A percentile compares a stretch with the other conserved stretches of the same genome.
These are phyloP conservation scores for Amitus sp. DNA, from an alignment of 2,888 invertebrate species.

Conservation along the genomic window DNA sequence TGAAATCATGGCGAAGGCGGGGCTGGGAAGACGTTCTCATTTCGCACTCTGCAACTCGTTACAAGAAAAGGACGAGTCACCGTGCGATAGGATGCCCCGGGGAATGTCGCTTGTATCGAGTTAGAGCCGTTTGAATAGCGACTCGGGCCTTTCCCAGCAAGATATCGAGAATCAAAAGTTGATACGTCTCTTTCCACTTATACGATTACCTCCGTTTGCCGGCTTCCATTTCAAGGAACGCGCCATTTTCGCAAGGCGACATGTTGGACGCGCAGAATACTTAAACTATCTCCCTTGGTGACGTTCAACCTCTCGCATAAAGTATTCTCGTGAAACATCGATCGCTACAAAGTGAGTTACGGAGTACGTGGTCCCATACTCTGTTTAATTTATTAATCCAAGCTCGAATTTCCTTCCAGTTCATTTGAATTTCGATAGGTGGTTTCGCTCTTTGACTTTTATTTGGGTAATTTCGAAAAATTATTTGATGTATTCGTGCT, in stretches of 20 bases:
- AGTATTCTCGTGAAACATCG: slow-evolving; percentile 58
- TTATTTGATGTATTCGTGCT: no score
- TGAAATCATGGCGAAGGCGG: slow-evolving; percentile 41
- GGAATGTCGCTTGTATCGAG: slow-evolving; percentile 63
- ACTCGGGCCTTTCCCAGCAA: slow-evolving; percentile 35
- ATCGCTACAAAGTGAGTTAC: slow-evolving; percentile 62
- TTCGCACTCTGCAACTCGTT: slow-evolving; percentile 9
- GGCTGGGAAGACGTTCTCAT: slow-evolving; percentile 14
- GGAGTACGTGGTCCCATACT: slow-evolving; percentile 49
- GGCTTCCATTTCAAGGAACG: slow-evolving; percentile 9
- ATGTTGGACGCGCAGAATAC: slow-evolving; percentile 55
- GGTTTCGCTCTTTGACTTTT: no score
- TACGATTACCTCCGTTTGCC: slow-evolving; percentile 53
- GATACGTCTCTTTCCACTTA: slow-evolving; percentile 51
- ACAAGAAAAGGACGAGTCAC: slow-evolving; percentile 11
- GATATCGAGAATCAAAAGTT: slow-evolving; percentile 57
- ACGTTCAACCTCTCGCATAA: slow-evolving; percentile 56
- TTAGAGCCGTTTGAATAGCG: slow-evolving; percentile 64
- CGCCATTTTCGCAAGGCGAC: slow-evolving; percentile 43
- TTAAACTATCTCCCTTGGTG: slow-evolving; percentile 49
- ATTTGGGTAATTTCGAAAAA: no score
- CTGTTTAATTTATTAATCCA: slow-evolving; percentile 16
- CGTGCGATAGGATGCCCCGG: slow-evolving; percentile 48
- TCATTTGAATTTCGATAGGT: no score
- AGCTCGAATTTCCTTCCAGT: not conserved